Percentiles rank a stretch among this genome's conserved stretches.
These are phyloP conservation scores for Pristionchus entomophagus DNA, from an alignment of 2,888 invertebrate species.

Conservation along the genomic window DNA sequence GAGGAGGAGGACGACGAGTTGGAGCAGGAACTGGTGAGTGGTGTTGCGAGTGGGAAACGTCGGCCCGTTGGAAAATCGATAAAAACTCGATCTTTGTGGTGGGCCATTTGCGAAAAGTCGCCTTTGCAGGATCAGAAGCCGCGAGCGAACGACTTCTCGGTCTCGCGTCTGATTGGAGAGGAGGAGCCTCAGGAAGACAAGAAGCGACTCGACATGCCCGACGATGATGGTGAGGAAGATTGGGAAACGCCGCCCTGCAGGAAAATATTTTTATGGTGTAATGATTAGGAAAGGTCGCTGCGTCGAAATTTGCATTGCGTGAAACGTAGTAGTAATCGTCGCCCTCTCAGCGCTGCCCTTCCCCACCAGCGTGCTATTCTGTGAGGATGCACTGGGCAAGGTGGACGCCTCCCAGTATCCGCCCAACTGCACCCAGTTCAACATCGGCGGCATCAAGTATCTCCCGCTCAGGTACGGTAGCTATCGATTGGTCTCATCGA, in stretches of 20 bases:
- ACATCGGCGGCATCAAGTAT: constrained; percentile 43
- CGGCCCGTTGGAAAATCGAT: not conserved
- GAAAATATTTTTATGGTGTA: not conserved
- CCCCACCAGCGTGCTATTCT: constrained; percentile 20
- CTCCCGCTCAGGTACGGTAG: constrained; percentile 45
- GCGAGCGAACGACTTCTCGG: constrained; percentile 40
- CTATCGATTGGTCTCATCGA: too few species aligned
- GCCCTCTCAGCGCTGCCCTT: constrained; percentile 10
- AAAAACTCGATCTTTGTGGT: not conserved
- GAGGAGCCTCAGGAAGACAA: not conserved
- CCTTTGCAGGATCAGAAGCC: not conserved
- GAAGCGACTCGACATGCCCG: constrained; percentile 11
- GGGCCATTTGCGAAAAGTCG: not conserved
- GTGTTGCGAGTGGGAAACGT: not conserved
- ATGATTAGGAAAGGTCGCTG: not conserved
- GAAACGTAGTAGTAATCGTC: not conserved
- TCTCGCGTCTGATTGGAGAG: constrained; percentile 42
- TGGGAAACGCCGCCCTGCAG: not conserved
- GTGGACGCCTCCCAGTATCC: constrained; percentile 20
- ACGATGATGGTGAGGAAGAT: constrained; percentile 25
- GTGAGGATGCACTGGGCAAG: constrained; percentile 41
- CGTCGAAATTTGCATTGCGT: not conserved
- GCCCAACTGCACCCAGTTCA: constrained; percentile 44
- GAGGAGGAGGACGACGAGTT: constrained; percentile 4
- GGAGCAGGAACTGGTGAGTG: not conserved